Base-by-base conservation (phyloP, 2,888 invertebrate genomes). In the Brachyptera putata region DNA sequence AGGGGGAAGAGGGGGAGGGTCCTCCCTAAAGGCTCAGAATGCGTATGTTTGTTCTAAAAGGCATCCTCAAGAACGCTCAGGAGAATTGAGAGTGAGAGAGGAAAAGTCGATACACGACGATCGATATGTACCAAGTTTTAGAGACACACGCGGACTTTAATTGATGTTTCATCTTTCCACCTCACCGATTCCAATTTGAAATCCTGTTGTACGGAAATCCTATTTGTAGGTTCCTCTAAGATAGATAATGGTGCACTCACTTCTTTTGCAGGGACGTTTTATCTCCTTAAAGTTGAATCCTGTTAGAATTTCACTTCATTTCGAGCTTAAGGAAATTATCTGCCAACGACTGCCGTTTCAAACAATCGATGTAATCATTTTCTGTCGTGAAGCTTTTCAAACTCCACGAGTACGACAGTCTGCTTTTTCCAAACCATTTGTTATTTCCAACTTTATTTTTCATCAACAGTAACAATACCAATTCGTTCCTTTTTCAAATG, bases 201-300 rank as follows among this genome's bases (percentile, higher is more conserved):
- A 26, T 26, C 26, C 49, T n/a, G 49, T 14, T 30, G 49, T 30
- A 50, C 49, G 49, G 49, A 50, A 50, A 26, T 50, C 30, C 49
- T 50, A 50, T 50, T 50, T 50, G 49, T 25, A 30, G 30, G 49
- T 50, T 50, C 30, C n/a, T n/a, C 49, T 50, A 14, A 50, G 26
- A 50, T 50, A 50, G n/a, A 50, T 50, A 21, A 41, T 21, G 41
- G 18, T 41, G n/a, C 41, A 41, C 16, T 41, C 41, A 16, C 21
- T 41, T 41, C 41, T 21, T 7, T 13, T 9, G 41, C 41, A 39
- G 41, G 41, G 41, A 41, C n/a, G 41, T 21, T 41, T 41, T 14
- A 41, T 41, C 41, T 41, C 16, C 41, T 41, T 41, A 41, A 41
- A 41, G 41, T 21, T 41, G 41, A 41, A 41, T 18, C 21, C 18